Evolutionary conservation across 2,113 vertebrate species (phyloP), one percentile per base, ranked within the genome.

Genomic region (Melozone crissalis): DNA sequence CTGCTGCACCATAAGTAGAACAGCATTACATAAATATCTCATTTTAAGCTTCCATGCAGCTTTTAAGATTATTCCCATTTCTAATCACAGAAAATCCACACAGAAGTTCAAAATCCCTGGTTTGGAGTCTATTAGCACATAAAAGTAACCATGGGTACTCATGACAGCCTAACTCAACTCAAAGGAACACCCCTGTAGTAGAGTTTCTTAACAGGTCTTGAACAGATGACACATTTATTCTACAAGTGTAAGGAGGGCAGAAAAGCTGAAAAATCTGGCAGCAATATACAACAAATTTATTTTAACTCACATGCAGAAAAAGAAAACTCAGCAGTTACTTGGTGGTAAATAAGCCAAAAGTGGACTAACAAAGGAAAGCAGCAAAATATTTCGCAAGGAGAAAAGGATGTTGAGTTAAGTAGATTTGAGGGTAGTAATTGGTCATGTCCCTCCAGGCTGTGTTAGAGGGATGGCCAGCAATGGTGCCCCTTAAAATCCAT

Each of bases 41-140:
- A 39, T 62, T 58, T 84, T 93, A 96, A 94, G 93, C 73, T 93
- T 87, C 66, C 52, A 78, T 3, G 5, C 57, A 92, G 63, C 80
- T 84, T 91, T 94, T 81, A 93, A 94, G 80, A 92, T 85, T 90
- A 93, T 92, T 96, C 84, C 73, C 27, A 68, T 82, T 84, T 92
- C 86, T 92, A 94, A 94, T 89, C 86, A 90, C 57, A 72, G 65
- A 78, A 95, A 89, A 95, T 94, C 93, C 86, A 91, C 1, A 3
- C 31, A 84, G 28, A 74, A 91, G 33, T 68, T 87, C 80, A 97
- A 92, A 92, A 28, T 31, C 72, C 62, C 43, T 19, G 35, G 30
- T 90, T 89, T 13, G 2, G 52, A 44, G 33, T 67, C 80, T 87
- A 28, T 30, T 55, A 84, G 46, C 33, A 78, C 33, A 62, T 84